Evolutionary conservation across 1,140 invertebrate species (phyloP), one percentile per base, ranked within the genome.

Genomic region (Agraylea sexmaculata): DNA sequence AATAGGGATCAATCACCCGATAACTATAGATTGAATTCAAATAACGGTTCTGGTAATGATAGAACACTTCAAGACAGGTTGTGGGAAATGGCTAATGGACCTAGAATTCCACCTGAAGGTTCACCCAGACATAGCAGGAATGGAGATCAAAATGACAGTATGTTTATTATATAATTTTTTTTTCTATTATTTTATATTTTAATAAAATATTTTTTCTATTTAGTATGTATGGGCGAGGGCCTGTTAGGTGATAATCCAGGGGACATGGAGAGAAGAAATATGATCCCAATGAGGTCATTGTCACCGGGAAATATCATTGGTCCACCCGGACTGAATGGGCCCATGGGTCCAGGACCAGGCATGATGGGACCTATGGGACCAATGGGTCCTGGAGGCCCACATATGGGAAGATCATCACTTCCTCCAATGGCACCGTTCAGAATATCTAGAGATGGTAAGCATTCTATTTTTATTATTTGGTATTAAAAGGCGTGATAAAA

Each of bases 21-120:
- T 12, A 12, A 12, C 23, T 8, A 25, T 16, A 21, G 41, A 20
- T 22, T 31, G 15, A 27, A 23, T 17, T 34, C 30, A 41, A 30
- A 41, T 27, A 32, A n/a, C 6, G 39, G 46, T 20, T 54, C 58
- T 0, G 18, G 30, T 20, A 41, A 35, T 21, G 47, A 48, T 18
- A 20, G 43, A 8, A 50, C 54, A 12, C 51, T 67, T 0, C 64
- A 67, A 27, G 64, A 65, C 38, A 50, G 64, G 0, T 49, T 67
- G 32, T 67, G 62, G 62, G 64, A 67, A 53, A 67, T 67, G 64
- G 64, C 64, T 13, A 67, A 67, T 47, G 64, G 64, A 1, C 61
- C 61, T 28, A 53, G 53, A 10, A 31, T 39, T 8, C 46, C 44
- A 10, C 40, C 37, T 15, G 40, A 38, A 37, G n/a, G 40, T 27